A percentile compares a stretch with the other conserved stretches of the same genome.
Conservation (phyloP, 2,888 invertebrate genomes). For the Pasiphila rectangulata region DNA sequence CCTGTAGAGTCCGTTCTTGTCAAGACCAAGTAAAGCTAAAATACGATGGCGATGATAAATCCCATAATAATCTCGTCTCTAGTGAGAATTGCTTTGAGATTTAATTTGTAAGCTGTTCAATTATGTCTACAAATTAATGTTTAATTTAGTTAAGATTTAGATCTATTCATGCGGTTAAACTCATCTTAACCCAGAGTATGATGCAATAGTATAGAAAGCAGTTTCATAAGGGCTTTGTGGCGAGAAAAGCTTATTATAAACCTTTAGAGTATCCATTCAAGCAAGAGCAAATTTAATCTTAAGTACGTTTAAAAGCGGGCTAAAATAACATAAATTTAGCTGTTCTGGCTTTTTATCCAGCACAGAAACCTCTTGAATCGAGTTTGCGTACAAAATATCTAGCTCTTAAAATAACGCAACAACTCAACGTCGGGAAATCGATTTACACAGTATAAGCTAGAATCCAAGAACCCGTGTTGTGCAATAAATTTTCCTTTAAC, state of each 20-base stretch:
- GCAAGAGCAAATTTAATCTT: background rate
- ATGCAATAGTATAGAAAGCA: background rate
- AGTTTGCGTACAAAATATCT: background rate
- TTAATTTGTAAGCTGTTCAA: background rate
- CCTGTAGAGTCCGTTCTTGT: too few relatives aligned
- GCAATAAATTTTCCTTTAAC: constrained; percentile 25
- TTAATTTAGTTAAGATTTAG: background rate
- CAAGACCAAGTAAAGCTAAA: too few relatives aligned
- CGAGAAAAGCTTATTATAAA: background rate
- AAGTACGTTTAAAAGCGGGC: background rate
- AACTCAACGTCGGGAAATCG: constrained; percentile 10
- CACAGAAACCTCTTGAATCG: background rate
- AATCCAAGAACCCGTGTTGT: constrained; percentile 17
- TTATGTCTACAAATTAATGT: background rate
- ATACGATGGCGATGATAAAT: too few relatives aligned
- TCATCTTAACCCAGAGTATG: background rate
- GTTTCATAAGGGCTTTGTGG: background rate
- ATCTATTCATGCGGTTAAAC: background rate
- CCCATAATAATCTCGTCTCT: too few relatives aligned
- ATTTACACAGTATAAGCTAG: constrained; percentile 14
- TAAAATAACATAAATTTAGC: background rate
- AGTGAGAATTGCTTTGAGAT: too few relatives aligned
- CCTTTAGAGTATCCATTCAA: background rate
- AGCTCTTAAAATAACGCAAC: constrained; percentile 1
- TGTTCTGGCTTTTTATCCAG: background rate